These are phyloP conservation scores for Limenitis camilla DNA, from an alignment of 2,888 invertebrate genomes.

Conservation along the genomic window DNA sequence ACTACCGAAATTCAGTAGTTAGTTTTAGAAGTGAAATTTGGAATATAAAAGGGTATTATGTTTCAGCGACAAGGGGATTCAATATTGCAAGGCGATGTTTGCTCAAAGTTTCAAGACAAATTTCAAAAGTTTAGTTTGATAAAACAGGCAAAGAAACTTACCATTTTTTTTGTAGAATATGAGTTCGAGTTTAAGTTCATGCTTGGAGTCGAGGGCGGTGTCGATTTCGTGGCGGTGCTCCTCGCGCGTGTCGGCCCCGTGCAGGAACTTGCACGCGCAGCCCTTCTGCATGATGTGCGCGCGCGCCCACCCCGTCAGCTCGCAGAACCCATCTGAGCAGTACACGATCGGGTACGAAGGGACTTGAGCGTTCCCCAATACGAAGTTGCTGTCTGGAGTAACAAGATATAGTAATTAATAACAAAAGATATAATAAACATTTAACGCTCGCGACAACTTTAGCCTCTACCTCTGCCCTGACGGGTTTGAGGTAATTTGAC, in stretches of 20 bases:
- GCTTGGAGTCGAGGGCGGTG: constrained; percentile 89
- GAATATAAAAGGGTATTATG: no score
- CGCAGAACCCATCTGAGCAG: constrained; percentile 97
- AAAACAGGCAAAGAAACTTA: constrained; percentile 42
- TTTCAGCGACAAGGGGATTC: no score
- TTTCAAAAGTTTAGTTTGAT: background rate
- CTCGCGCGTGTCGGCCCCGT: constrained; percentile 92
- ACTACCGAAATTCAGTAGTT: no score
- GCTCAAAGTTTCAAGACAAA: background rate
- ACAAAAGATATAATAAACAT: no score
- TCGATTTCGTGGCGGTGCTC: constrained; percentile 93
- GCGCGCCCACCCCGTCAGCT: constrained; percentile 93
- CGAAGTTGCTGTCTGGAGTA: constrained; percentile 93
- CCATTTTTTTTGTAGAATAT: constrained; percentile 96
- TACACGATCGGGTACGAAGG: constrained; percentile 94
- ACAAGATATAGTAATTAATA: background rate
- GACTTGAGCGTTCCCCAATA: constrained; percentile 96
- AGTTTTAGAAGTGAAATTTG: no score
- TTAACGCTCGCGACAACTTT: no score
- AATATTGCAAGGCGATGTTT: no score
- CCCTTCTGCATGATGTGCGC: constrained; percentile 98
- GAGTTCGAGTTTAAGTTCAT: constrained; percentile 94
- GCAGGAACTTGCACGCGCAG: constrained; percentile 95
- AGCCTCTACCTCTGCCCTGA: no score
- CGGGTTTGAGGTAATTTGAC: no score